Percentiles rank a stretch among this genome's conserved stretches.
These are phyloP conservation scores for Cyrtodaria siliqua DNA, from an alignment of 2,888 invertebrate genomes.

Conservation along the genomic window DNA sequence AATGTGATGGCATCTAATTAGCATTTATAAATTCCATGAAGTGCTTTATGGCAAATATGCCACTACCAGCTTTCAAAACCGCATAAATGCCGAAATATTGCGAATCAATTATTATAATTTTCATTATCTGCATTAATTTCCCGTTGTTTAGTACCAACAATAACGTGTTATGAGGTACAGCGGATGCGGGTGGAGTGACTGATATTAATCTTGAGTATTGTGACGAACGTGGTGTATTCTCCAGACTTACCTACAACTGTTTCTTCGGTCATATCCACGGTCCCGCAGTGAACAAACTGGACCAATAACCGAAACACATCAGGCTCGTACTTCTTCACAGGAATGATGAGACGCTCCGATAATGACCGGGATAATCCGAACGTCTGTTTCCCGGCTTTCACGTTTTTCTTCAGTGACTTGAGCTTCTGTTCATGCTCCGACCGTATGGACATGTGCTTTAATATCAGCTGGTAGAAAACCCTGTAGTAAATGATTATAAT, in stretches of 20 bases:
- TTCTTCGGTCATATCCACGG: slow-evolving; percentile 27
- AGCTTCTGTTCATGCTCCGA: neutral
- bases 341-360: slow-evolving; percentile 25
- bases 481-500: no score
- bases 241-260: slow-evolving; percentile 37
- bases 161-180: no score
- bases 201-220: neutral
- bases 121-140: no score
- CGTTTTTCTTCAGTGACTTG: neutral
- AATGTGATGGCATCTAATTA: no score
- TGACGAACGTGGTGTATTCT: no score
- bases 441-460: slow-evolving; percentile 31
- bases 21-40: no score
- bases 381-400: neutral
- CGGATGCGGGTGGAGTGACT: no score
- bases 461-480: slow-evolving; percentile 38
- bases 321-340: slow-evolving; percentile 47
- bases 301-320: slow-evolving; percentile 58
- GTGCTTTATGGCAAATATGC: no score
- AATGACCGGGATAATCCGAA: neutral
- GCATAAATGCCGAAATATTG: no score
- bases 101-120: no score
- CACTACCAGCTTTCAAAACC: no score
- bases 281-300: slow-evolving; percentile 54
- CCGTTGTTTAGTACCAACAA: no score